These are phyloP conservation scores for Leuciscus waleckii DNA, from an alignment of 2,797 vertebrate species.

Conservation along the genomic window DNA sequence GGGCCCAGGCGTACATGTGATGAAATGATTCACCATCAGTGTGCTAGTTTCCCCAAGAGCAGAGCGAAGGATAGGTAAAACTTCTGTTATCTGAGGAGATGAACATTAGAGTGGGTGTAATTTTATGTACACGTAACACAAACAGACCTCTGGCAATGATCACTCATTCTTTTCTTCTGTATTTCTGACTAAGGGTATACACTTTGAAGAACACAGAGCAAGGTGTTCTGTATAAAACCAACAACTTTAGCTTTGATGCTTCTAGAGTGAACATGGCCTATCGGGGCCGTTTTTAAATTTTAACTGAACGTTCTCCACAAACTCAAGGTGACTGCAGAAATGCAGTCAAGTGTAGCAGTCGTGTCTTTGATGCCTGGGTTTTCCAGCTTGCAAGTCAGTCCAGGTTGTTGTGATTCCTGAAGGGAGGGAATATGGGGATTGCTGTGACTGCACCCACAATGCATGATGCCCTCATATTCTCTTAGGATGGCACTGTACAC, in stretches of 20 bases:
- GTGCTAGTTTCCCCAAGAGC: constrained; percentile 13
- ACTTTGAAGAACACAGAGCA: constrained; percentile 25
- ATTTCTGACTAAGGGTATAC: constrained; percentile 21
- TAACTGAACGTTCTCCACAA: constrained; percentile 19
- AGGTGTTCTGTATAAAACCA: constrained; percentile 11
- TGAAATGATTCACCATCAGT: neutral
- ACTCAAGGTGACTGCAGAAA: constrained; percentile 41
- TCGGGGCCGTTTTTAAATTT: constrained; percentile 22
- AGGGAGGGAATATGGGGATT: constrained; percentile 23
- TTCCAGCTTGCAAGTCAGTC: neutral
- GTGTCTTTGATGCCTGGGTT: constrained; percentile 22
- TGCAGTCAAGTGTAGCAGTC: neutral
- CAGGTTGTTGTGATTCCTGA: constrained; percentile 19
- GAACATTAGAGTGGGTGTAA: constrained; percentile 20
- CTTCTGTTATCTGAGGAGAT: constrained; percentile 8
- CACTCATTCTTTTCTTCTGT: constrained; percentile 7
- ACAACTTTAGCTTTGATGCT: constrained; percentile 27
- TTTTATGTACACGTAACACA: constrained; percentile 1
- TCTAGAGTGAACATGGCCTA: constrained; percentile 17
- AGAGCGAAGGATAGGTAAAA: neutral
- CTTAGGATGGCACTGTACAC: neutral
- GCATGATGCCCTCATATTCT: constrained; percentile 21
- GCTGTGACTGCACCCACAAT: constrained; percentile 13
- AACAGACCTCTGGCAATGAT: constrained; percentile 32
- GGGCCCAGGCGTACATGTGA: neutral